Evolutionary conservation across 2,113 vertebrate genomes (phyloP), one percentile per base, ranked within the genome.

Genomic region (Indri indri): DNA sequence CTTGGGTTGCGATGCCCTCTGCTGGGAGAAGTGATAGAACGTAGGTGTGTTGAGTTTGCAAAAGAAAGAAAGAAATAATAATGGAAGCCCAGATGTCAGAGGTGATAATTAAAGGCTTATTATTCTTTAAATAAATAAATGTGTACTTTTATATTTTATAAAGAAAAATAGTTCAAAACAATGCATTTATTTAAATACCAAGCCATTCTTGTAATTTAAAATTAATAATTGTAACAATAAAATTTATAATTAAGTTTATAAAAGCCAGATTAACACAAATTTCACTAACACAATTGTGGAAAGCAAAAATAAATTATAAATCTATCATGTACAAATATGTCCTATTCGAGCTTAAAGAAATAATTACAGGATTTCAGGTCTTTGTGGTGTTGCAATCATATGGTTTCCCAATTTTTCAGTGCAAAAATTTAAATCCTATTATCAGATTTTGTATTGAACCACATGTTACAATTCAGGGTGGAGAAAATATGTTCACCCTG

Each of bases 1-100:
- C n/a, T 63, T 93, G n/a, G 23, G 42, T 68, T 83, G 13, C 37
- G 83, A 50, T 20, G 63, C 96, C 93, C 92, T 90, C 94, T 97
- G 37, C 90, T 37, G 96, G 94, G 32, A 76, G 12, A 91, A 77
- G 5, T 22, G 7, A n/a, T 66, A 32, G 54, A 40, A 32, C 10
- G 34, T 11, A 37, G 3, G 3, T 42, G 8, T 50, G 47, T 25
- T 12, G 13, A 32, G 25, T 23, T 74, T 5, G 20, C 13, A 32
- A 45, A 93, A 65, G 3, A 73, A 71, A 54, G 32, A 86, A 88
- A 54, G 32, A 50, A 6, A 45, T 45, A 52, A 52, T 54, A 54
- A 54, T 1, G 57, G 34, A 81, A 40, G 6, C 34, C 57, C 27
- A 42, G 42, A 63, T 91, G 52, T 63, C 73, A 87, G 37, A 54